Evolutionary conservation across 2,888 invertebrate species (phyloP).

Genomic region (Odontothrips loti): DNA sequence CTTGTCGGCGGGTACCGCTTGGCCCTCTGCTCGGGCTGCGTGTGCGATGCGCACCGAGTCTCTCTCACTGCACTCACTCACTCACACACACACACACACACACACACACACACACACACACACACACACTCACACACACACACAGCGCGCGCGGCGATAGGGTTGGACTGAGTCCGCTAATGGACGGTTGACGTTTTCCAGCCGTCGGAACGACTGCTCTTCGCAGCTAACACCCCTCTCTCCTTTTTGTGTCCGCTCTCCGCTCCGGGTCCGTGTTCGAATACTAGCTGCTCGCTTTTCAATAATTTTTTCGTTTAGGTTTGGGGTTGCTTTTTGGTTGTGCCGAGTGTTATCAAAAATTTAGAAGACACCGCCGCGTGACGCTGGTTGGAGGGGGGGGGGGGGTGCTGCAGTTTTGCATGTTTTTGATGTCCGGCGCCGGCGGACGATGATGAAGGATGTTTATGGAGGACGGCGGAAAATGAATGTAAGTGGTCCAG

Average conservation of each 20-base stretch:
- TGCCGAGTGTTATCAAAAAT: no score
- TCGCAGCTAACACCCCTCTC: no score
- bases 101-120: neutral
- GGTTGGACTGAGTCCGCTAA: neutral
- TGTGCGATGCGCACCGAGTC: neutral
- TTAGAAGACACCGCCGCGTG: neutral
- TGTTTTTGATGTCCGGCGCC: neutral
- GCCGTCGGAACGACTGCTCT: neutral
- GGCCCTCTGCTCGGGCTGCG: neutral
- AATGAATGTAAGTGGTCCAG: neutral
- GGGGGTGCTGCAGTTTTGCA: neutral
- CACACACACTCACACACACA: no score
- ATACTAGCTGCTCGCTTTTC: no score
- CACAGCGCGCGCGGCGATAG: neutral
- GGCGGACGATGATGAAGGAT: neutral
- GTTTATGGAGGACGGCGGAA: neutral
- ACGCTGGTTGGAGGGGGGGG: no score
- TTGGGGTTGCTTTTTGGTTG: no score
- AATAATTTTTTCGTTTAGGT: no score
- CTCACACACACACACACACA: constrained; percentile 7
- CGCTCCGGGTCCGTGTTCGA: neutral
- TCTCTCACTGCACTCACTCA: neutral
- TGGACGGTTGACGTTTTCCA: constrained; percentile 7
- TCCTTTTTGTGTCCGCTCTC: neutral
- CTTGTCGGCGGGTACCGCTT: neutral